phyloP scores from a whole-genome alignment of 2,113 vertebrate genomes.

The Amblyornis subalaris region DNA sequence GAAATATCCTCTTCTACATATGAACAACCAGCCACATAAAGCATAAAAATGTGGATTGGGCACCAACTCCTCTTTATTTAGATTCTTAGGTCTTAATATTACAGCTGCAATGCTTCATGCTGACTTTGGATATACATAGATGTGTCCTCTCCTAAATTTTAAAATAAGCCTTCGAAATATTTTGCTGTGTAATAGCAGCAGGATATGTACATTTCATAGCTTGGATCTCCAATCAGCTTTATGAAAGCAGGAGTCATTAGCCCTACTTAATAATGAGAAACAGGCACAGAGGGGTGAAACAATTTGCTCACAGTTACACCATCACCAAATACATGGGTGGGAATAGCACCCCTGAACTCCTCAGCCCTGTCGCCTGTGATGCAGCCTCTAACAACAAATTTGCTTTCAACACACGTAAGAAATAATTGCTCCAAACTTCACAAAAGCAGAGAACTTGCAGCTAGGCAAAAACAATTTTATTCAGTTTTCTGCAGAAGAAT shows the following conservation, averaged over 20 bases:
- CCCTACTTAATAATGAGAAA: not conserved
- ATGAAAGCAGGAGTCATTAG: not conserved
- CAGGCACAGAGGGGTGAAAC: not conserved
- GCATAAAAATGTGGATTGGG: not conserved
- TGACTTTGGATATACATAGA: not conserved
- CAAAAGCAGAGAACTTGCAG: not conserved
- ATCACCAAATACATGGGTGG: not conserved
- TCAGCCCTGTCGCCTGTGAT: not conserved
- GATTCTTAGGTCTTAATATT: not conserved
- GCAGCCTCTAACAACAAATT: not conserved
- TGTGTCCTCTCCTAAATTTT: not conserved
- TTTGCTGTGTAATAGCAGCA: not conserved
- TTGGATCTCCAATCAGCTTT: not conserved
- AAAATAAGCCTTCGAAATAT: not conserved
- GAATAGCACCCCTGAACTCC: not conserved
- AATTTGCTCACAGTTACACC: not conserved
- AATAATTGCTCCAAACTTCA: not conserved
- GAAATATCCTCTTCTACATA: not conserved
- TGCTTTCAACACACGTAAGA: accelerated
- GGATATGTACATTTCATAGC: not conserved
- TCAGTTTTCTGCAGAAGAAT: not conserved
- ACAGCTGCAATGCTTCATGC: not conserved
- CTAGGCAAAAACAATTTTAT: not conserved
- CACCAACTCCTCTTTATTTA: not conserved
- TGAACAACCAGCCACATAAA: not conserved